Percentiles rank a stretch among this genome's conserved stretches.
Evolutionary conservation across 2,113 vertebrate species (phyloP).

Genomic region (Neodon shergylaensis): DNA sequence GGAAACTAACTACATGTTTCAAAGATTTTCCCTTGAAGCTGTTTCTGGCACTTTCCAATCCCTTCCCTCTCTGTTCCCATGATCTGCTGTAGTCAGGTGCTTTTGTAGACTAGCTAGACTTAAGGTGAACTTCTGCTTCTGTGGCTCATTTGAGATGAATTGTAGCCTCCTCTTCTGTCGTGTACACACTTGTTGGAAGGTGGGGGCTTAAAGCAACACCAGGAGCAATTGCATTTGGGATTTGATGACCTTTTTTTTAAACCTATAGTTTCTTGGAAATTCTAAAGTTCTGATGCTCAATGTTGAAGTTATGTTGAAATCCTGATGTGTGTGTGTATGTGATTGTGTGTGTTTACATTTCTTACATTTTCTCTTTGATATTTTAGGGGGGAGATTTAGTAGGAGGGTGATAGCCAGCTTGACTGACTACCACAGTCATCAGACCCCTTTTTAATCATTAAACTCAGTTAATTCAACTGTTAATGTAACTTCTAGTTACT

Average conservation of each 20-base stretch:
- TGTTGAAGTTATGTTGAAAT: background rate
- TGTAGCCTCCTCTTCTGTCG: background rate
- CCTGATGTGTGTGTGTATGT: background rate
- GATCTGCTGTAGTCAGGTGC: constrained; percentile 12
- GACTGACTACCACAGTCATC: background rate
- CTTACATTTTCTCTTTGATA: background rate
- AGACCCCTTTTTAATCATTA: constrained; percentile 27
- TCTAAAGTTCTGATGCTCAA: background rate
- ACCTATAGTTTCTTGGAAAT: background rate
- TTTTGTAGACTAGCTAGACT: constrained; percentile 40
- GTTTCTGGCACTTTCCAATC: background rate
- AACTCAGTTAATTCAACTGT: background rate
- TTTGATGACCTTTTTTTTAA: background rate
- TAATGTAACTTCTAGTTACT: background rate
- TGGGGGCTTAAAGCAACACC: background rate
- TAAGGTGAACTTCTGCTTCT: background rate
- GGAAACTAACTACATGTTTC: background rate
- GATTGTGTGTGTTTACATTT: background rate
- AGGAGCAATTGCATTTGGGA: background rate
- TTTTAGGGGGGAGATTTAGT: background rate
- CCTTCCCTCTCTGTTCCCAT: background rate
- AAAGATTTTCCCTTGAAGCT: background rate
- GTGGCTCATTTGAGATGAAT: background rate
- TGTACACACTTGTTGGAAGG: background rate
- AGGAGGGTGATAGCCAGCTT: background rate